These are phyloP conservation scores for Phoronis australis DNA, from an alignment of 2,888 invertebrate species.

Conservation along the genomic window DNA sequence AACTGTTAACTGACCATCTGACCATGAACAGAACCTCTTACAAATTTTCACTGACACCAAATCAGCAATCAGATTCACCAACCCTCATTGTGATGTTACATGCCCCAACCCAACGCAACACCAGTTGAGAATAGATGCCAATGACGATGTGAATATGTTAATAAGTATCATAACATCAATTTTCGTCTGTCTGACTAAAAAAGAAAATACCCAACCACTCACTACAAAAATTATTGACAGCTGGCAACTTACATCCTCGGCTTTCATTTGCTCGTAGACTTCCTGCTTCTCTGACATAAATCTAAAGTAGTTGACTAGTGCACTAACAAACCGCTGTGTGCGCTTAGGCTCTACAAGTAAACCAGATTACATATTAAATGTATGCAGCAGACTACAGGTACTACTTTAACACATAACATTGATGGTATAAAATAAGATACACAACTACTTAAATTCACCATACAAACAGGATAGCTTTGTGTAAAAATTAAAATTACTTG, in stretches of 20 bases:
- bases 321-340: slow-evolving; percentile 4
- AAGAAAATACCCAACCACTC: background rate
- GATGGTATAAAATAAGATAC: no score
- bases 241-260: slow-evolving; percentile 1
- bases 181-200: background rate
- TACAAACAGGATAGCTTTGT: no score
- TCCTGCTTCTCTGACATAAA: slow-evolving; percentile 1
- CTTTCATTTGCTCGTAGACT: slow-evolving; percentile 1
- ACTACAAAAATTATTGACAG: background rate
- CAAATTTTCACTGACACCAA: no score
- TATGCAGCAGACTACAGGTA: background rate
- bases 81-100: no score
- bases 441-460: no score
- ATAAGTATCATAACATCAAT: no score
- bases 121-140: background rate
- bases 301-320: slow-evolving; percentile 5
- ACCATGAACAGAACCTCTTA: no score
- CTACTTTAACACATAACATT: background rate
- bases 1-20: no score
- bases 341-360: slow-evolving; percentile 6
- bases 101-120: background rate
- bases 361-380: background rate
- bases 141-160: background rate
- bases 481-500: no score
- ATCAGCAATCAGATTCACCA: no score